These are phyloP conservation scores for Polia nebulosa DNA, from an alignment of 2,888 invertebrate species.

Conservation along the genomic window DNA sequence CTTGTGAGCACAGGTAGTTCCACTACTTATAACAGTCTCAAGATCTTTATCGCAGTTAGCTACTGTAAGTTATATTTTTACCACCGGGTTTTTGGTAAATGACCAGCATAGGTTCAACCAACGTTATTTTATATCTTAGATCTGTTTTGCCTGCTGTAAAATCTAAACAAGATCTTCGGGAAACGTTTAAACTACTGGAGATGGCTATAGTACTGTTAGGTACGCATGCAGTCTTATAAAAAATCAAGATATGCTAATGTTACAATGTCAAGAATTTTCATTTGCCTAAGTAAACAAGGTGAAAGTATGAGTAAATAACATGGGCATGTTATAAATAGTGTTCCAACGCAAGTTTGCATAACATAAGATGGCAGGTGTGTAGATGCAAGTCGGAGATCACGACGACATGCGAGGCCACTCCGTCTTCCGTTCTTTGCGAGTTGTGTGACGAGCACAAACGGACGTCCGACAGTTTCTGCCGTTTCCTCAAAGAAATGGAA, in stretches of 20 bases:
- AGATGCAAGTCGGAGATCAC: conserved; percentile 45
- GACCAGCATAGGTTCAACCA: background rate
- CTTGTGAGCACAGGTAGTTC: conserved; percentile 37
- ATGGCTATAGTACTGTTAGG: background rate
- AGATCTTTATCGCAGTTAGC: conserved; percentile 32
- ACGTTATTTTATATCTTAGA: background rate
- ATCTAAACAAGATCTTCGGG: background rate
- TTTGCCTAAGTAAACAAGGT: conserved; percentile 43
- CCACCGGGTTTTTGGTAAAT: background rate
- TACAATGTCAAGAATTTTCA: conserved; percentile 20
- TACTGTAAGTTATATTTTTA: background rate
- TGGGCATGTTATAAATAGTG: conserved; percentile 36
- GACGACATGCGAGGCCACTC: conserved; percentile 55
- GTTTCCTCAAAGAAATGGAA: conserved; percentile 36
- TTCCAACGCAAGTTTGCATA: conserved; percentile 50
- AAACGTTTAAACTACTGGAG: background rate
- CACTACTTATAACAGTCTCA: conserved; percentile 13
- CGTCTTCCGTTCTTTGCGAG: conserved; percentile 63
- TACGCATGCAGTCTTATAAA: background rate
- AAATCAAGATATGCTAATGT: conserved; percentile 30
- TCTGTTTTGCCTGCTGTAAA: background rate
- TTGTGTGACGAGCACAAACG: conserved; percentile 59
- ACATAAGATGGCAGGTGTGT: conserved; percentile 29
- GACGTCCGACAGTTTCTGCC: conserved; percentile 59
- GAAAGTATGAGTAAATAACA: conserved; percentile 40